These are phyloP conservation scores for Caenorhabditis macrosperma DNA, from an alignment of 2,888 invertebrate species.

Conservation along the genomic window DNA sequence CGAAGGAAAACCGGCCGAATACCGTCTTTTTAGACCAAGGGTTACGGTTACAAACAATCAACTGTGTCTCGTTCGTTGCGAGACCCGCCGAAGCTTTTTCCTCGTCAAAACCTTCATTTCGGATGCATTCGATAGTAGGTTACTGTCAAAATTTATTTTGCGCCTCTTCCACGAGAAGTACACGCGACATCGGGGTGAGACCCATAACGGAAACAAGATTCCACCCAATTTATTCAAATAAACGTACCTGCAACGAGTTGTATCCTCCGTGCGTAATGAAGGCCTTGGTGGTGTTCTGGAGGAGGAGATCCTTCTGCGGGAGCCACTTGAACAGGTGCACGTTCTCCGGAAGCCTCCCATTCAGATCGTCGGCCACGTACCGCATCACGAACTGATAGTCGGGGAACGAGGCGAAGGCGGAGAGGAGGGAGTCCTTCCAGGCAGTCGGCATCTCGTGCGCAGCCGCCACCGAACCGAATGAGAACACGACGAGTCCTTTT, in stretches of 20 bases:
- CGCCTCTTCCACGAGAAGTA: too few species aligned
- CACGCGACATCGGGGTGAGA: too few species aligned
- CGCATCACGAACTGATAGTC: slow-evolving; percentile 69
- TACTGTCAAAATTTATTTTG: too few species aligned
- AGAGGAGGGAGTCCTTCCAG: slow-evolving; percentile 60
- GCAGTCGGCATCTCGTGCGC: slow-evolving; percentile 61
- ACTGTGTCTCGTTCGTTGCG: too few species aligned
- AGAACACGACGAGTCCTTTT: slow-evolving; percentile 69
- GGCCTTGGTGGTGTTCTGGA: slow-evolving; percentile 85
- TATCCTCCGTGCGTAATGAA: slow-evolving; percentile 88
- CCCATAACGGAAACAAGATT: neutral
- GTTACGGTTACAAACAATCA: too few species aligned
- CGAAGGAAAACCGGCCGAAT: too few species aligned
- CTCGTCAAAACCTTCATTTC: too few species aligned
- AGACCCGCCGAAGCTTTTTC: too few species aligned
- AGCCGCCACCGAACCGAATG: slow-evolving; percentile 71
- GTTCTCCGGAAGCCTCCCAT: slow-evolving; percentile 59
- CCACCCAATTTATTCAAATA: too few species aligned
- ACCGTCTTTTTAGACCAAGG: too few species aligned
- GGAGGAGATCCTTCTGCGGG: slow-evolving; percentile 71
- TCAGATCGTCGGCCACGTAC: slow-evolving; percentile 61
- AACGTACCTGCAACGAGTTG: slow-evolving; percentile 84
- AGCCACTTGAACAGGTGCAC: slow-evolving; percentile 72
- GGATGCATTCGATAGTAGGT: too few species aligned
- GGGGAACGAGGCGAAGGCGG: slow-evolving; percentile 67